Percentiles rank a stretch among this genome's conserved stretches.
phyloP scores from a whole-genome alignment of 2,888 invertebrate genomes.

The Margaritifera margaritifera region DNA sequence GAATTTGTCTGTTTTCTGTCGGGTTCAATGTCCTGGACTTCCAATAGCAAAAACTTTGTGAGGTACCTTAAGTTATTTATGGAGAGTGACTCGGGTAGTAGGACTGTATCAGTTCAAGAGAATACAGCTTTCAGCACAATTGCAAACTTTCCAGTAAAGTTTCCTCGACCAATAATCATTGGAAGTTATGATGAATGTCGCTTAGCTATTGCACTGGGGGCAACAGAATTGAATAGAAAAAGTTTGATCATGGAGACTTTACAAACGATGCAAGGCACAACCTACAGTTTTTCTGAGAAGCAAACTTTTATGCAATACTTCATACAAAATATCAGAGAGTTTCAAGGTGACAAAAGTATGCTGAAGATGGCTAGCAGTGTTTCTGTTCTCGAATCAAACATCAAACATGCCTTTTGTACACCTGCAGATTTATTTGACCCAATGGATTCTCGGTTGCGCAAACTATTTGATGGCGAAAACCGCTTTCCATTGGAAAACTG shows the following conservation, averaged over 20 bases:
- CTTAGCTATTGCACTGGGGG: too few relatives aligned
- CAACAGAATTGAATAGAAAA: not conserved
- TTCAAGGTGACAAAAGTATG: not conserved
- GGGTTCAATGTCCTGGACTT: too few relatives aligned
- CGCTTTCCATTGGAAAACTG: constrained; percentile 8
- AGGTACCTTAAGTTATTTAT: too few relatives aligned
- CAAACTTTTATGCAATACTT: constrained; percentile 14
- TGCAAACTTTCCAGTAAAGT: constrained; percentile 2
- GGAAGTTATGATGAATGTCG: too few relatives aligned
- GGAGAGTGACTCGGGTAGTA: too few relatives aligned
- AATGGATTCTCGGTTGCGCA: not conserved
- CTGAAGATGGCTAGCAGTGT: constrained; percentile 6
- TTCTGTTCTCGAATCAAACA: constrained; percentile 7
- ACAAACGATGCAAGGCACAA: not conserved
- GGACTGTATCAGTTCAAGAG: not conserved
- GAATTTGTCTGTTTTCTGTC: too few relatives aligned
- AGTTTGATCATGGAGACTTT: constrained; percentile 10
- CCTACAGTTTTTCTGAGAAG: not conserved
- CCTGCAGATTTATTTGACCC: constrained; percentile 16
- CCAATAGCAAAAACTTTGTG: too few relatives aligned
- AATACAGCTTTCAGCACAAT: not conserved
- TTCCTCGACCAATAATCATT: constrained; percentile 1
- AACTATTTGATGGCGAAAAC: constrained; percentile 6
- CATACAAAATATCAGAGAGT: constrained; percentile 5
- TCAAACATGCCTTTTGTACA: constrained; percentile 1